These are phyloP conservation scores for Pteromalus puparum DNA, from an alignment of 1,140 invertebrate genomes.

Conservation along the genomic window DNA sequence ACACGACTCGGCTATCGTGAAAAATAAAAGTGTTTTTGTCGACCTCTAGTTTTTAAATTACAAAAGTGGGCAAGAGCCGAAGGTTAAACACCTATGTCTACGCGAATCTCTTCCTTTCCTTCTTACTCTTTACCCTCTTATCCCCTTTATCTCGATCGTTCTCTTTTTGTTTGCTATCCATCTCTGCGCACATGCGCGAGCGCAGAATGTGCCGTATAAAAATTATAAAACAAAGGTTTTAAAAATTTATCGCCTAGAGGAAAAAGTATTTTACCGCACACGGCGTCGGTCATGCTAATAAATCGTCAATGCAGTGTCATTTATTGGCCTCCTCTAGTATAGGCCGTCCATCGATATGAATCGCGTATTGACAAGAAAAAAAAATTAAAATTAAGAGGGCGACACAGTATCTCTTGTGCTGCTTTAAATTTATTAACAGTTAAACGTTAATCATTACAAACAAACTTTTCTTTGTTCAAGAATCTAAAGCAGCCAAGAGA, in stretches of 20 bases:
- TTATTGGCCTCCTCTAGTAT: slow-evolving; percentile 40
- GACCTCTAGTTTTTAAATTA: slow-evolving; percentile 52
- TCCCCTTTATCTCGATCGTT: slow-evolving; percentile 44
- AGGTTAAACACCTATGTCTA: slow-evolving; percentile 29
- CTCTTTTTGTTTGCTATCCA: slow-evolving; percentile 44
- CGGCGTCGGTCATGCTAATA: slow-evolving; percentile 39
- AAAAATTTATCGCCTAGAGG: slow-evolving; percentile 50
- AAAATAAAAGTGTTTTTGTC: slow-evolving; percentile 44
- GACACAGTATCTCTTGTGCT: slow-evolving; percentile 42
- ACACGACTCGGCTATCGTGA: slow-evolving; percentile 44
- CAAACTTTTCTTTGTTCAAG: slow-evolving; percentile 47
- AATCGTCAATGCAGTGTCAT: slow-evolving; percentile 38
- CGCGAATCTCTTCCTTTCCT: slow-evolving; percentile 23
- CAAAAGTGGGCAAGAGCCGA: slow-evolving; percentile 36
- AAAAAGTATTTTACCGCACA: slow-evolving; percentile 44
- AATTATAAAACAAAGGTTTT: slow-evolving; percentile 54
- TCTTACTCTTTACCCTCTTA: slow-evolving; percentile 3
- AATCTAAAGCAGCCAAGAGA: slow-evolving; percentile 45
- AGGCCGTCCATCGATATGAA: slow-evolving; percentile 45
- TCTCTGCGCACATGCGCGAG: slow-evolving; percentile 41
- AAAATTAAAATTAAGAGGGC: slow-evolving; percentile 50
- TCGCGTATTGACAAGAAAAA: slow-evolving; percentile 41
- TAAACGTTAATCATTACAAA: slow-evolving; percentile 45
- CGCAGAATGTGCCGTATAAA: slow-evolving; percentile 44
- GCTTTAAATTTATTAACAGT: slow-evolving; percentile 27